Conservation (phyloP, 1,140 invertebrate species). For the Wasmannia auropunctata region DNA sequence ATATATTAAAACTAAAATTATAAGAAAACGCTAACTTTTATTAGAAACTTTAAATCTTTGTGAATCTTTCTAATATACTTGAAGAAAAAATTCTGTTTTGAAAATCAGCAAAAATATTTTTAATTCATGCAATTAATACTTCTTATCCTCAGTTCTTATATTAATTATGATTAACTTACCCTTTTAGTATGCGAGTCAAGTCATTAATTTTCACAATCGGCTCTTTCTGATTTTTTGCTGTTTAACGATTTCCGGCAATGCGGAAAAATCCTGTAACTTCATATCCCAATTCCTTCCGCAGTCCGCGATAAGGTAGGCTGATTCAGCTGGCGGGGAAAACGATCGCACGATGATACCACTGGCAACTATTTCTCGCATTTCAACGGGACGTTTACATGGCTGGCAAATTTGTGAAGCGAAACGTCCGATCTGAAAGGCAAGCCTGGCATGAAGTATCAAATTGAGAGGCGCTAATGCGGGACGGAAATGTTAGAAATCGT, state of each 20-base stretch:
- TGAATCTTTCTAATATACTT: too few species aligned
- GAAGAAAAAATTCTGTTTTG: not conserved
- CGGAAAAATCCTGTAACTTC: conserved; percentile 2
- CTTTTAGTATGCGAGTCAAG: not conserved
- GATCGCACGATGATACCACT: not conserved
- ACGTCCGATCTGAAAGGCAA: conserved; percentile 38
- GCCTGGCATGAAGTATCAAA: conserved; percentile 15
- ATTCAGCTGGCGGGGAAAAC: not conserved
- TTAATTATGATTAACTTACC: conserved; percentile 21
- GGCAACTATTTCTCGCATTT: not conserved
- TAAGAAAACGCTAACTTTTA: not conserved
- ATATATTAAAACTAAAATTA: not conserved
- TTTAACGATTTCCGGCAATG: not conserved
- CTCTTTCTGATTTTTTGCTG: not conserved
- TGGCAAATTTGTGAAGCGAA: not conserved
- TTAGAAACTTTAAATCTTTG: not conserved
- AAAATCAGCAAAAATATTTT: not conserved
- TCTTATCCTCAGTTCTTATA: not conserved
- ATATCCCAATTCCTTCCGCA: not conserved
- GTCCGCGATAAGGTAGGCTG: not conserved
- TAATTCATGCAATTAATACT: not conserved
- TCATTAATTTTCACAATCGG: not conserved
- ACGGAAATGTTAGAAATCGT: not conserved
- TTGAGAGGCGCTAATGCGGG: not conserved
- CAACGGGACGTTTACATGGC: not conserved